These are phyloP conservation scores for Crenuchus spilurus DNA, from an alignment of 2,797 vertebrate genomes.

Conservation along the genomic window DNA sequence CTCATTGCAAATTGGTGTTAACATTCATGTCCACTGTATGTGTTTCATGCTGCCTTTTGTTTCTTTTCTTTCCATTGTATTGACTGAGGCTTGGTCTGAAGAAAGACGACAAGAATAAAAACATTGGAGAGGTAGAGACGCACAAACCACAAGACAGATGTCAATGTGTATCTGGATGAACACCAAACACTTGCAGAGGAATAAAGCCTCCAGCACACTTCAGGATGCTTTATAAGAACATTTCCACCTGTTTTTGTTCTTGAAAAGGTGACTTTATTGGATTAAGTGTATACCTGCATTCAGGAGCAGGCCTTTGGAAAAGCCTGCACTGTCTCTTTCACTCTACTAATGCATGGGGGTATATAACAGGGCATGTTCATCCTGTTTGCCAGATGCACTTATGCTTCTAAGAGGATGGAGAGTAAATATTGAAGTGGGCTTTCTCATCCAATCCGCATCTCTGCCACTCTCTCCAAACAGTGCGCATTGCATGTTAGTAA, in stretches of 20 bases:
- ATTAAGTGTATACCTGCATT: neutral
- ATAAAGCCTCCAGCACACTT: neutral
- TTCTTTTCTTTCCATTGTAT: neutral
- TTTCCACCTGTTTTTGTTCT: neutral
- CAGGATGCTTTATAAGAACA: neutral
- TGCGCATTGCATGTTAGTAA: neutral
- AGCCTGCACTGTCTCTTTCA: neutral
- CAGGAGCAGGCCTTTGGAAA: neutral
- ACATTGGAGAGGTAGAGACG: neutral
- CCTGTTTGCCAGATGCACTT: constrained; percentile 6
- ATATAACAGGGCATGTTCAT: neutral
- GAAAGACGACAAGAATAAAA: constrained; percentile 6
- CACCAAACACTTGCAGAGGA: neutral
- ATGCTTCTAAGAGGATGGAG: neutral
- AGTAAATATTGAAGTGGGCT: constrained; percentile 15
- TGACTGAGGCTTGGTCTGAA: neutral
- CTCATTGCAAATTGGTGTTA: constrained; percentile 67
- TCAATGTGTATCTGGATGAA: constrained; percentile 13
- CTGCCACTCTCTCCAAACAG: constrained; percentile 2
- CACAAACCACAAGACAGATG: neutral
- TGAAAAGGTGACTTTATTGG: neutral
- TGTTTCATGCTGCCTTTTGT: neutral
- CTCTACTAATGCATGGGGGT: neutral
- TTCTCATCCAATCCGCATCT: constrained; percentile 6
- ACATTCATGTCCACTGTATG: constrained; percentile 59